phyloP scores from a whole-genome alignment of 1,140 invertebrate species.

The Zaprionus gabonicus region DNA sequence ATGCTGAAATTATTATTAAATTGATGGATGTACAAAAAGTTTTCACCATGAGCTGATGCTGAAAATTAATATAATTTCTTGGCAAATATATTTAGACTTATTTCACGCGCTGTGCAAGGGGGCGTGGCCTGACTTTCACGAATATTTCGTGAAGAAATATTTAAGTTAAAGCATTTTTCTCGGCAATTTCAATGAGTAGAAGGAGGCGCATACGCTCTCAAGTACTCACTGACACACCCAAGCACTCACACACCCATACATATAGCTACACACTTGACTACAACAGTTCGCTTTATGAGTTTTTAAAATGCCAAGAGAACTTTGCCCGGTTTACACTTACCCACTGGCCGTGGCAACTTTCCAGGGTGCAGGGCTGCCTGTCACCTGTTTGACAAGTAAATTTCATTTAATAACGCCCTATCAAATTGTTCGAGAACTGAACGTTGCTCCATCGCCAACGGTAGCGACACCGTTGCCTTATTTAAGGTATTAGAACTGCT shows the following conservation, averaged over 20 bases:
- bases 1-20: slow-evolving; percentile 42
- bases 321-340: slow-evolving; percentile 26
- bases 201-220: not conserved
- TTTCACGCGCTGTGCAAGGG: slow-evolving; percentile 12
- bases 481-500: slow-evolving; percentile 58
- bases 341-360: slow-evolving; percentile 14
- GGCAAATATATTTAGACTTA: slow-evolving; percentile 14
- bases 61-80: slow-evolving; percentile 34
- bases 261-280: not conserved
- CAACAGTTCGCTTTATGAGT: slow-evolving; percentile 50
- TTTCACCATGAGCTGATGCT: slow-evolving; percentile 6
- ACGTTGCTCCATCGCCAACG: not conserved
- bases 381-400: slow-evolving; percentile 63
- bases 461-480: slow-evolving; percentile 33
- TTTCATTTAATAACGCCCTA: slow-evolving; percentile 50
- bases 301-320: slow-evolving; percentile 59
- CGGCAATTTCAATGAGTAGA: slow-evolving; percentile 38
- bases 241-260: no score
- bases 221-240: no score
- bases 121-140: slow-evolving; percentile 19
- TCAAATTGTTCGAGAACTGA: slow-evolving; percentile 32
- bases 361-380: slow-evolving; percentile 27
- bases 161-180: slow-evolving; percentile 47
- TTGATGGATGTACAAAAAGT: slow-evolving; percentile 42
- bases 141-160: slow-evolving; percentile 46